Conservation (phyloP, 2,888 invertebrate species). For the Agrochola litura region DNA sequence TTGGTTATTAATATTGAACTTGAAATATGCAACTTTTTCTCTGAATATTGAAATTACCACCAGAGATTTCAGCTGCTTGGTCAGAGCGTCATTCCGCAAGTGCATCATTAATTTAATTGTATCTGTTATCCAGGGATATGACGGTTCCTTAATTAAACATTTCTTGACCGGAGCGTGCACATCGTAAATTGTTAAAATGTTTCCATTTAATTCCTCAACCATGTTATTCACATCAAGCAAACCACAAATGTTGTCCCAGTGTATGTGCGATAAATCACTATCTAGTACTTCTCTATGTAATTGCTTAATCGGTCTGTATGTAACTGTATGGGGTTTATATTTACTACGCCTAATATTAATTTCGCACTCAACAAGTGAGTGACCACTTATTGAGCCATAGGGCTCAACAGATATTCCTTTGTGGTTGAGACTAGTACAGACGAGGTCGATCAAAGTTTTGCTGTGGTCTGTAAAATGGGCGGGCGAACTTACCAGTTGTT, state of each 20-base stretch:
- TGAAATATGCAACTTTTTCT: no score
- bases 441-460: no score
- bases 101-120: no score
- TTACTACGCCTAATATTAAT: not conserved
- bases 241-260: not conserved
- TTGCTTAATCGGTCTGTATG: not conserved
- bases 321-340: not conserved
- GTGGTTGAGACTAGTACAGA: no score
- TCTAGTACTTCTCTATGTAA: not conserved
- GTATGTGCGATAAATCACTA: not conserved
- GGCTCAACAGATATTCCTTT: no score
- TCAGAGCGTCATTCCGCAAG: no score
- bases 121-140: not conserved
- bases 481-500: no score
- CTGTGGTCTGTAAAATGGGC: no score
- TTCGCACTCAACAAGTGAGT: not conserved
- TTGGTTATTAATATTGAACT: no score
- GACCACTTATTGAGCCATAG: not conserved
- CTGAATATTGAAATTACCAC: no score
- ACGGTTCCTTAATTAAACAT: not conserved
- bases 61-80: no score
- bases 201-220: not conserved
- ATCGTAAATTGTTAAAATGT: not conserved
- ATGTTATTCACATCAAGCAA: not conserved
- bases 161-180: not conserved